These are phyloP conservation scores for Sciurus carolinensis DNA, from an alignment of 2,797 vertebrate genomes.

Conservation along the genomic window DNA sequence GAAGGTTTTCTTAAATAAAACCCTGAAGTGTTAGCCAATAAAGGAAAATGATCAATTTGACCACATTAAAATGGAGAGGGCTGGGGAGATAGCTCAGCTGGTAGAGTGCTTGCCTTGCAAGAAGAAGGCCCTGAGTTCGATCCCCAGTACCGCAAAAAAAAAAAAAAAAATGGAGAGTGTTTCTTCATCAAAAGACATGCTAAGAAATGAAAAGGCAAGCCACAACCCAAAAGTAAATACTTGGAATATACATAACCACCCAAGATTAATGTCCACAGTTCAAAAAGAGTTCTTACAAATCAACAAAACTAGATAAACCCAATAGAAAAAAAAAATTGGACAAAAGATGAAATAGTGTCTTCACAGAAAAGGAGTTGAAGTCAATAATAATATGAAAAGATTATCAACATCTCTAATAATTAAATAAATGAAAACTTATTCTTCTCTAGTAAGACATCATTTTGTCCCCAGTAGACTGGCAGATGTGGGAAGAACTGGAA, in stretches of 20 bases:
- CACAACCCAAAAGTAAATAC: constrained; percentile 22
- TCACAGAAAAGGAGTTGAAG: neutral
- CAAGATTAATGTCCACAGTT: neutral
- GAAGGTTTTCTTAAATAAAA: neutral
- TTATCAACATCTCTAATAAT: neutral
- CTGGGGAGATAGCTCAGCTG: too few relatives aligned
- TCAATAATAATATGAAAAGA: neutral
- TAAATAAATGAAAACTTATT: neutral
- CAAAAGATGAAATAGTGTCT: neutral
- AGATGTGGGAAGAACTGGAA: neutral
- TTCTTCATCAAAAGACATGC: neutral
- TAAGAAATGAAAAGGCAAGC: neutral
- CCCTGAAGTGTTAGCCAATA: neutral
- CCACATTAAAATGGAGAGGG: neutral
- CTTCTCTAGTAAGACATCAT: neutral
- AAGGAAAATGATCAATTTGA: constrained; percentile 8
- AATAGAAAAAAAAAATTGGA: neutral
- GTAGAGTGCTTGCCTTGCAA: too few relatives aligned
- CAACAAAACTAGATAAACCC: neutral
- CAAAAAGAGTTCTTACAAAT: neutral
- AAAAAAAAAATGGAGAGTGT: neutral
- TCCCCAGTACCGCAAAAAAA: too few relatives aligned
- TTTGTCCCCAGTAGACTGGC: neutral
- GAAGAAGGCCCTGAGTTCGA: too few relatives aligned
- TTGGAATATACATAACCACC: neutral